phyloP scores from a whole-genome alignment of 2,113 vertebrate genomes.

The Siniperca chuatsi region DNA sequence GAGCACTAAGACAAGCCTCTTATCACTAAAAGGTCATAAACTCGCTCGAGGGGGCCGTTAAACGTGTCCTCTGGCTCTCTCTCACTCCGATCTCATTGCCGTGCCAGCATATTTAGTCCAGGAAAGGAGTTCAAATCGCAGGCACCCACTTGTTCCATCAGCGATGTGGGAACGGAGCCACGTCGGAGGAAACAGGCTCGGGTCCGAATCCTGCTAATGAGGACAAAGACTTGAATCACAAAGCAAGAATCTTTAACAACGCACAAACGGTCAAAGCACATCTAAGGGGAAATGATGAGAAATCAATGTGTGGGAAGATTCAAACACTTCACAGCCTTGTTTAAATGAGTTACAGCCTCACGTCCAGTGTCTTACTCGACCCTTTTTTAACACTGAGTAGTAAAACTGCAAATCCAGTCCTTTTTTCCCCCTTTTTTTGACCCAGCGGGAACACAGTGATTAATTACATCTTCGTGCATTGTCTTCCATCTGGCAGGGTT shows the following conservation, averaged over 20 bases:
- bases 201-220: constrained; percentile 41
- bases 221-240: constrained; percentile 35
- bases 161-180: constrained; percentile 31
- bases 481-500: constrained; percentile 78
- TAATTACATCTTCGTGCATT: constrained; percentile 75
- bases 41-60: constrained; percentile 74
- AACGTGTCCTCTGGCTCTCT: constrained; percentile 74
- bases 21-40: constrained; percentile 86
- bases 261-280: constrained; percentile 6
- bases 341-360: constrained; percentile 61
- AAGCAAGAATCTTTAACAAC: constrained; percentile 35
- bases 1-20: constrained; percentile 77
- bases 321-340: constrained; percentile 56
- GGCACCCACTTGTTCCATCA: constrained; percentile 41
- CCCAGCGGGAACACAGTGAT: constrained; percentile 72
- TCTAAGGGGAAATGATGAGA: constrained; percentile 50
- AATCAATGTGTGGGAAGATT: constrained; percentile 64
- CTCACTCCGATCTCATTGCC: constrained; percentile 32
- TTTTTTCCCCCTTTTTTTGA: constrained; percentile 53
- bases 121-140: constrained; percentile 47
- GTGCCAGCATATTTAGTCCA: constrained; percentile 57
- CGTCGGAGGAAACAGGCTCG: neutral
- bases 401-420: constrained; percentile 66
- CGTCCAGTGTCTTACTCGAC: constrained; percentile 33
- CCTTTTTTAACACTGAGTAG: constrained; percentile 58